These are phyloP conservation scores for Orycteropus afer DNA, from an alignment of 2,113 vertebrate genomes.

Conservation along the genomic window DNA sequence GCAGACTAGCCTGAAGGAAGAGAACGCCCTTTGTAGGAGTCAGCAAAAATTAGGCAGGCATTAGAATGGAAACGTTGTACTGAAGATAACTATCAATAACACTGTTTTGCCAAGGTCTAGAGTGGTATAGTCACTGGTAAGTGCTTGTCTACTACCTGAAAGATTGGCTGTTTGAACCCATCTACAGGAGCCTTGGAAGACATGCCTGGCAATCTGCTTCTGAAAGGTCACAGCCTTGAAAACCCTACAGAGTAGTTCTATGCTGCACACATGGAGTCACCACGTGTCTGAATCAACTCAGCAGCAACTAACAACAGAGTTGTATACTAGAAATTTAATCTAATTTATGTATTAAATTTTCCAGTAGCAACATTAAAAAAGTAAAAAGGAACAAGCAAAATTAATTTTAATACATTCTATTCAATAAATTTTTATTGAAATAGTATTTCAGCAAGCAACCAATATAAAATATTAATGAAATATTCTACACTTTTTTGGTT, in stretches of 20 bases:
- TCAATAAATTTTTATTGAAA: conserved; percentile 33
- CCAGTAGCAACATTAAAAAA: too few relatives aligned
- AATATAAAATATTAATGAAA: too few relatives aligned
- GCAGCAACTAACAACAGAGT: too few relatives aligned
- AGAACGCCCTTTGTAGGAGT: neutral
- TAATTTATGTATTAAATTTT: neutral
- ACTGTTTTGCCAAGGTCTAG: neutral
- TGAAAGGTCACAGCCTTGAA: too few relatives aligned
- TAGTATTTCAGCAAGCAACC: neutral
- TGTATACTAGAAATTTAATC: neutral
- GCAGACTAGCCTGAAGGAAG: neutral
- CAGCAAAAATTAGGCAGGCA: neutral
- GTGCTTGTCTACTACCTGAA: too few relatives aligned
- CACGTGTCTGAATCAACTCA: too few relatives aligned
- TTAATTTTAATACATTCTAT: neutral
- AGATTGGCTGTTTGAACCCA: too few relatives aligned
- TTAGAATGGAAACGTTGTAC: neutral
- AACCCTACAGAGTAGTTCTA: too few relatives aligned
- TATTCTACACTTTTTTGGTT: neutral
- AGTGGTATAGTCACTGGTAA: too few relatives aligned
- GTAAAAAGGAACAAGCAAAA: neutral
- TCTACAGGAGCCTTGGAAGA: too few relatives aligned
- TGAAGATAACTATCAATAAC: neutral
- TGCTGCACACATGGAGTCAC: too few relatives aligned
- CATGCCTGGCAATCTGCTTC: too few relatives aligned